Evolutionary conservation across 2,113 vertebrate species (phyloP).

Genomic region (Bos indicus): DNA sequence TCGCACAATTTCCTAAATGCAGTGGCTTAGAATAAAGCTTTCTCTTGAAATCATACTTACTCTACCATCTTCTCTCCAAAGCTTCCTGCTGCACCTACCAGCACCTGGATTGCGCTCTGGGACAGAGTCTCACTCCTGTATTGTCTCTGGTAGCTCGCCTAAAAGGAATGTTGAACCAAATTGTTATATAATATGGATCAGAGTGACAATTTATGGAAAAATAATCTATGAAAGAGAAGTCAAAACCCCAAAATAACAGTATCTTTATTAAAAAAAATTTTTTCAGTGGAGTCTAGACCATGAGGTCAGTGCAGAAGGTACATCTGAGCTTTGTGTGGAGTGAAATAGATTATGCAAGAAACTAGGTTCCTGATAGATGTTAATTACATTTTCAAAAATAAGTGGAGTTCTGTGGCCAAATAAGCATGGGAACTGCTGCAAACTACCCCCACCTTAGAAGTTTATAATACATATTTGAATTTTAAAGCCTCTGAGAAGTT

Average conservation of each 20-base stretch:
- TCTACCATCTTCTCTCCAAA: conserved; percentile 60
- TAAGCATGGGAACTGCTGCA: neutral
- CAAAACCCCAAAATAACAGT: neutral
- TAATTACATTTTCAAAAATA: neutral
- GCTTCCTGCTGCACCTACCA: conserved; percentile 61
- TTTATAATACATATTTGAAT: neutral
- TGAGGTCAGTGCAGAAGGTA: neutral
- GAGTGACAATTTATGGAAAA: neutral
- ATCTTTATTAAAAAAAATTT: neutral
- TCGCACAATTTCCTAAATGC: neutral
- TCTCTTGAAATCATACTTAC: conserved; percentile 52
- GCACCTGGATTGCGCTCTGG: conserved; percentile 56
- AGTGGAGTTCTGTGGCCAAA: neutral
- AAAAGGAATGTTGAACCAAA: neutral
- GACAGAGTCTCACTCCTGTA: conserved; percentile 52
- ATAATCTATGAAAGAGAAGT: neutral
- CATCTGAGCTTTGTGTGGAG: neutral
- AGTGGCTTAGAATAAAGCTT: neutral
- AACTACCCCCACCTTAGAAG: neutral
- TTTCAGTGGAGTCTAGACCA: neutral
- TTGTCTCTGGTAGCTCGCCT: conserved; percentile 71
- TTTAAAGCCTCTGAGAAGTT: neutral
- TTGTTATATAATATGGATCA: neutral
- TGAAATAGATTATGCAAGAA: neutral
- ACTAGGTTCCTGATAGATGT: neutral